These are phyloP conservation scores for Spisula solida DNA, from an alignment of 2,888 invertebrate species.

Conservation along the genomic window DNA sequence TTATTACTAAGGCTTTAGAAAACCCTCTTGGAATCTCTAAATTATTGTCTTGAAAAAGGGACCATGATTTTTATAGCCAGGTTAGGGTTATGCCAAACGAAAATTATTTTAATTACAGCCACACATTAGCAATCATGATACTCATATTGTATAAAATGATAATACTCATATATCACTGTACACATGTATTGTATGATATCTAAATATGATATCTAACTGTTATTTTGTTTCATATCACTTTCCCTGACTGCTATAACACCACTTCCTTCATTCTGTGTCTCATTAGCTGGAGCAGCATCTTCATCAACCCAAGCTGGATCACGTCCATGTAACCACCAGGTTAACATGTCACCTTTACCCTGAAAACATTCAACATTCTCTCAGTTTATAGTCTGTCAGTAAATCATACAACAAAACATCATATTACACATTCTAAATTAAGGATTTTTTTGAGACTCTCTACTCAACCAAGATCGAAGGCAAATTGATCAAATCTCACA, in stretches of 20 bases:
- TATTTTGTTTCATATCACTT: slow-evolving; percentile 21
- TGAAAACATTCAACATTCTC: slow-evolving; percentile 36
- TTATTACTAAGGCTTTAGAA: too few species aligned
- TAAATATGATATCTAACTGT: slow-evolving; percentile 2
- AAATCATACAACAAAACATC: too few species aligned
- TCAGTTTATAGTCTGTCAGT: background rate
- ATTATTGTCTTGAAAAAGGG: too few species aligned
- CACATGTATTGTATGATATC: background rate
- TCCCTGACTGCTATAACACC: slow-evolving; percentile 30
- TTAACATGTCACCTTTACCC: slow-evolving; percentile 81
- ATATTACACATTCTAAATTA: too few species aligned
- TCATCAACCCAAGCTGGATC: slow-evolving; percentile 2
- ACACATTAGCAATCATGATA: background rate
- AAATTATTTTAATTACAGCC: too few species aligned
- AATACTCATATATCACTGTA: background rate
- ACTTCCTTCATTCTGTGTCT: background rate
- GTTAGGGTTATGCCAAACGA: too few species aligned
- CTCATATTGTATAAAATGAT: background rate
- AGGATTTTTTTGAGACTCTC: too few species aligned
- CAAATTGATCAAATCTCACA: too few species aligned
- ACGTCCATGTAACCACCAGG: slow-evolving; percentile 75
- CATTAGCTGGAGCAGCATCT: background rate
- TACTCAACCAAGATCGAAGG: too few species aligned
- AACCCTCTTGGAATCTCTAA: too few species aligned
- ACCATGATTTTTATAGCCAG: too few species aligned